Evolutionary conservation across 2,888 invertebrate genomes (phyloP), one percentile per base, ranked within the genome.

Genomic region (Acholoe squamosa): DNA sequence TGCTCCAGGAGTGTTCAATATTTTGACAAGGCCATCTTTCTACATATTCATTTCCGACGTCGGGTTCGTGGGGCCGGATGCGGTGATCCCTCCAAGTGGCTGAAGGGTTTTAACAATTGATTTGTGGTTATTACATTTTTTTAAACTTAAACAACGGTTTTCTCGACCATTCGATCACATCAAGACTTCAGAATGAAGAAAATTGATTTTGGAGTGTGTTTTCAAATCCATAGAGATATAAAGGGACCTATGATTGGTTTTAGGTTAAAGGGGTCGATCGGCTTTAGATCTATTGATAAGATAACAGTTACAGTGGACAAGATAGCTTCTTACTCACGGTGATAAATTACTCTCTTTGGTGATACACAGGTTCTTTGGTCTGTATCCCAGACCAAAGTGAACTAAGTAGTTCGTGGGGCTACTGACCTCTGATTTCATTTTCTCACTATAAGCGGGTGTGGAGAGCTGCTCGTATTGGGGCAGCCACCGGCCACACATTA

Each of bases 361-460:
- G 43, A 7, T 7, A 31, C 16, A 76, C 28, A 61, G 25, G 7
- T 76, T 76, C 76, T n/a, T 76, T 28, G 31, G 19, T 76, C 76
- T 28, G 16, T 3, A 76, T 31, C 28, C 5, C 76, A 25, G 76
- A n/a, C 76, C 76, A 76, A 76, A 76, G 25, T 28, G 43, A 10
- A 7, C 76, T 76, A 31, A 16, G n/a, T 31, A 31, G 76, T 28
- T 61, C 61, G 61, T 25, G 76, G 76, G 28, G 76, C 76, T n/a
- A n/a, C n/a, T 25, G 76, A 14, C 28, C n/a, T 25, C 76, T 76
- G 31, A 76, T 76, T 76, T n/a, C 31, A 76, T 76, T 76, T 76
- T 76, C 76, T 31, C 28, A 28, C 28, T 76, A 76, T 76, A 5
- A 16, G 28, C 76, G 76, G 16, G 76, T 76, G 76, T 19, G 19